These are phyloP conservation scores for Uromys caudimaculatus DNA, from an alignment of 2,797 vertebrate species.

Conservation along the genomic window DNA sequence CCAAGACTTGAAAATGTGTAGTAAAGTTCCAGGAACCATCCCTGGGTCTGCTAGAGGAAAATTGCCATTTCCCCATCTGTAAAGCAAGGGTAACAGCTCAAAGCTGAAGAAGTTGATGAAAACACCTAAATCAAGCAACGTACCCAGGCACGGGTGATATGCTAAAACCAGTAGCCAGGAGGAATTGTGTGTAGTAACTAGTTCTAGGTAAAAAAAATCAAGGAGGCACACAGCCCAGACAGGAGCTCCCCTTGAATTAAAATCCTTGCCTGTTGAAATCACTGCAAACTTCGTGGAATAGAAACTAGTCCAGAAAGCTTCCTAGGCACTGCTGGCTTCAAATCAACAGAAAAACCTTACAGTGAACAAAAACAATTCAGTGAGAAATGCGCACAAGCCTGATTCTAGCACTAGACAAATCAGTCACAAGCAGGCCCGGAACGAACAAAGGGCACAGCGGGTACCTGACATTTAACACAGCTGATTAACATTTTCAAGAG, in stretches of 20 bases:
- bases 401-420: not conserved
- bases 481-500: not conserved
- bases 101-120: not conserved
- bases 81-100: not conserved
- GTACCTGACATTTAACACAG: not conserved
- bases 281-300: not conserved
- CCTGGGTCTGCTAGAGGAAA: fast-evolving
- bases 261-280: not conserved
- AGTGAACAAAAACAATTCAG: not conserved
- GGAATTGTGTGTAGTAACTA: not conserved
- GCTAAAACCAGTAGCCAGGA: not conserved
- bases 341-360: not conserved
- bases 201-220: not conserved
- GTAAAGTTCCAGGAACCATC: not conserved
- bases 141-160: not conserved
- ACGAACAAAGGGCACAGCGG: not conserved
- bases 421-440: not conserved
- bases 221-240: not conserved
- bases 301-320: not conserved
- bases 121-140: not conserved
- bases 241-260: not conserved
- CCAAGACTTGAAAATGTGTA: not conserved
- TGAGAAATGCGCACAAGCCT: not conserved
- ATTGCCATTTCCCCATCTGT: too few relatives aligned
- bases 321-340: not conserved